Evolutionary conservation across 2,113 vertebrate species (phyloP).

Genomic region (Mastomys coucha): DNA sequence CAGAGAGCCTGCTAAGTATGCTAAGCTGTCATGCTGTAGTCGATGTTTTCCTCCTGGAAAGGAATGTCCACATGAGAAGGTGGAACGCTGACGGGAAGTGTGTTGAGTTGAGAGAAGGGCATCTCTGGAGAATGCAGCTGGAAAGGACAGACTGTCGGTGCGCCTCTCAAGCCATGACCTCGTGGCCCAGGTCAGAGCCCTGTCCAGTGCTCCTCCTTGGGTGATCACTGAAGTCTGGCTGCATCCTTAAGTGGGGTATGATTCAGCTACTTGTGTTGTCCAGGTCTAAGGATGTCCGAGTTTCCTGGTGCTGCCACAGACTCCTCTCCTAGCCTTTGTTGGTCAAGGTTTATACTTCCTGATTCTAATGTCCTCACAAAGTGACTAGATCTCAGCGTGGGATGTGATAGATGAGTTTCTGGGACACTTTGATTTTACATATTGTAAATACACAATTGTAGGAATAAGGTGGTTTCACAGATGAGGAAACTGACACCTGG

Average conservation of each 20-base stretch:
- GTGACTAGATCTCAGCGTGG: not conserved
- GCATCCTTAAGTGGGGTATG: no score
- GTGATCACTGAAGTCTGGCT: not conserved
- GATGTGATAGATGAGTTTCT: rapidly evolving
- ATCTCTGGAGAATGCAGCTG: not conserved
- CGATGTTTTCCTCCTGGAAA: not conserved
- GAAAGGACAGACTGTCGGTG: not conserved
- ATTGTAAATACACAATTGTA: not conserved
- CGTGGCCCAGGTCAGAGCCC: not conserved
- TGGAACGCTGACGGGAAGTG: not conserved
- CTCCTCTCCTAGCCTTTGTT: not conserved
- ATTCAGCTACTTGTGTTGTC: not conserved
- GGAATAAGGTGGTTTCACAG: not conserved
- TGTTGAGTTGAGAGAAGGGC: not conserved
- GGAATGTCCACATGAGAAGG: not conserved
- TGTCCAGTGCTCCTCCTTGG: not conserved
- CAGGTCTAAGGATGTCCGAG: not conserved
- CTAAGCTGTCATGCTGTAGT: not conserved
- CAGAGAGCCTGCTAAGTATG: not conserved
- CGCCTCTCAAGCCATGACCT: no score
- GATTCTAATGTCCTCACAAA: not conserved
- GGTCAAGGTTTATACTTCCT: not conserved
- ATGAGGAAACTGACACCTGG: not conserved
- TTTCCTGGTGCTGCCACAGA: not conserved
- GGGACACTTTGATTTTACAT: not conserved